Evolutionary conservation across 2,797 vertebrate species (phyloP).

Genomic region (Tenualosa ilisha): DNA sequence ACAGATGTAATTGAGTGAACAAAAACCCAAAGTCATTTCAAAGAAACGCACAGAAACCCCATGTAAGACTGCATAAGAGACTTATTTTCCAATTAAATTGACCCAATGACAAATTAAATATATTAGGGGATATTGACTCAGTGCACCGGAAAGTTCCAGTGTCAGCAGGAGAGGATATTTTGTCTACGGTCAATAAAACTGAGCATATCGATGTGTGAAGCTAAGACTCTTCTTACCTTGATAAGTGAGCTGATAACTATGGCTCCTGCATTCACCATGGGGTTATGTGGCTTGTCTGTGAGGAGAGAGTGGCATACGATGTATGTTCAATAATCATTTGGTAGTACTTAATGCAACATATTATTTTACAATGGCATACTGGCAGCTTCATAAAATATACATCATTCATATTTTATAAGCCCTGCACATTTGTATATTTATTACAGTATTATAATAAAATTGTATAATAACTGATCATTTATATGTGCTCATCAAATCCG

Average conservation of each 20-base stretch:
- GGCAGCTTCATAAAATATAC: neutral
- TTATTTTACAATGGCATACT: neutral
- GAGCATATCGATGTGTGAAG: neutral
- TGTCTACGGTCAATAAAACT: neutral
- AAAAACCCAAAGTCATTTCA: too few species aligned
- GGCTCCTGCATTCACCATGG: constrained; percentile 91
- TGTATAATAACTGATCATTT: neutral
- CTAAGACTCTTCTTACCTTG: constrained; percentile 71
- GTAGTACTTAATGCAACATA: neutral
- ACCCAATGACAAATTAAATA: too few species aligned
- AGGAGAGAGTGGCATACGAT: constrained; percentile 24
- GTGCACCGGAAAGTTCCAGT: neutral
- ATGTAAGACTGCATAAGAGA: too few species aligned
- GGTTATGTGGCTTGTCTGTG: constrained; percentile 89
- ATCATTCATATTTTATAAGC: too few species aligned
- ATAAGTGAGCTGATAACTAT: constrained; percentile 89
- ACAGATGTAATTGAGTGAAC: too few species aligned
- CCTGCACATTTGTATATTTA: too few species aligned
- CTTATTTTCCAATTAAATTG: too few species aligned
- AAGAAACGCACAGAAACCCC: neutral
- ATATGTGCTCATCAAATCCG: neutral
- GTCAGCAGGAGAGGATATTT: neutral
- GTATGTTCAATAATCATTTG: neutral
- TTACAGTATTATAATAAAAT: too few species aligned
- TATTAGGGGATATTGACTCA: neutral